Base-by-base conservation (phyloP, 2,113 vertebrate species). In the Uria aalge region DNA sequence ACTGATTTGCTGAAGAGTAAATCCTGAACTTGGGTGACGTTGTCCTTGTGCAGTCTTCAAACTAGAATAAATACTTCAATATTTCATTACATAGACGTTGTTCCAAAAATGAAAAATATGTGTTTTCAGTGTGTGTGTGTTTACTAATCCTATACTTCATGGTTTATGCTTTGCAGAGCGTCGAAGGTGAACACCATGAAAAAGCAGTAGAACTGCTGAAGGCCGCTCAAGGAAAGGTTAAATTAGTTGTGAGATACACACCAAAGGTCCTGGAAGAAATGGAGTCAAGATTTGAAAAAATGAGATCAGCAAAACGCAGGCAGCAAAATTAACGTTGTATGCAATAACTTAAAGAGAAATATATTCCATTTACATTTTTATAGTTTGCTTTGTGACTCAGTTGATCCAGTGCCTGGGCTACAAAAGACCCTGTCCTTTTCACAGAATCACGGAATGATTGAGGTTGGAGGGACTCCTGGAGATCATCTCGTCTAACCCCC, bases 211-310 rank as follows among this genome's bases (percentile, higher is more conserved):
- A 99, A 96, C 98, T 99, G 76, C 99, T 99, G 87, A 99, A 99
- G 98, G 99, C 99, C 26, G 99, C 99, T 66, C 99, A 99, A 97
- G 99, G 99, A 17, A 99, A 99, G 56, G 99, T 99, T 63, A 99
- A 99, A 88, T 97, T 99, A 94, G 99, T 99, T 22, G 99, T 99
- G 45, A 98, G 99, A 34, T 99, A 99, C 94, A 99, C 99, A 29
- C 99, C 99, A 21, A 99, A 99, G 94, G 99, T 99, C 80, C 97
- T 99, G 20, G 99, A 99, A 98, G 99, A 99, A 92, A 99, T 99
- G 99, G 99, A 99, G 95, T 99, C 99, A 1, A 99, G 99, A 91
- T 99, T 99, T 97, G 99, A 99, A 97, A 99, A 99, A 98, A 99
- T 99, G 99, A 99, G 99, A 98, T 99, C 99, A 5, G 99, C 99